These are phyloP conservation scores for Cygnus olor DNA, from an alignment of 2,797 vertebrate species.

Conservation along the genomic window DNA sequence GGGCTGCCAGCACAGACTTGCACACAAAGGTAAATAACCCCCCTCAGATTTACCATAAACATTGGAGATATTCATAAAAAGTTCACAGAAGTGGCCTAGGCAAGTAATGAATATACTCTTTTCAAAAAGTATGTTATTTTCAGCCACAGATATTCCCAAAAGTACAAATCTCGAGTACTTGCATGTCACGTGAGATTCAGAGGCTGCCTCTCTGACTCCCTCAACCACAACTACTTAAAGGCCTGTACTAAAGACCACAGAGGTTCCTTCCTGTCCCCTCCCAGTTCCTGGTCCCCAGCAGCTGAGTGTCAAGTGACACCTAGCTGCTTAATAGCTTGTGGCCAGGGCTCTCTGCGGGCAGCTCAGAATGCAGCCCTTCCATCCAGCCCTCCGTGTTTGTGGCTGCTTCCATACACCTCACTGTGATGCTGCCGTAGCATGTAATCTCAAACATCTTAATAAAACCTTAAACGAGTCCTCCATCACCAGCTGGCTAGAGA, in stretches of 20 bases:
- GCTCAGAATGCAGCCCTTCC: neutral
- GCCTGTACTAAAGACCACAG: neutral
- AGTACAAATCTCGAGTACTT: neutral
- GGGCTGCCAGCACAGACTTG: neutral
- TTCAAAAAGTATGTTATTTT: neutral
- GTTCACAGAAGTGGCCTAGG: neutral
- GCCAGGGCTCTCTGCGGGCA: neutral
- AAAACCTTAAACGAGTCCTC: neutral
- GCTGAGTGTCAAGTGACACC: neutral
- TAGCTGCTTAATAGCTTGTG: neutral
- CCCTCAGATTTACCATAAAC: neutral
- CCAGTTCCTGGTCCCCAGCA: neutral
- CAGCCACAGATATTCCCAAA: neutral
- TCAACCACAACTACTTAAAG: constrained; percentile 5
- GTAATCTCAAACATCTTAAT: constrained; percentile 10
- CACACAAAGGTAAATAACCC: neutral
- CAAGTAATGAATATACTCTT: neutral
- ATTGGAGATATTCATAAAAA: neutral
- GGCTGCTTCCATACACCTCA: neutral
- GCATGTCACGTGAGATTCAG: neutral
- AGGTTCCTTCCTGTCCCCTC: neutral
- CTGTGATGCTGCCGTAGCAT: neutral
- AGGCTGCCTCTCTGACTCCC: neutral
- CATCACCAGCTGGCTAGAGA: neutral
- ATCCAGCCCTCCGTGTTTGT: neutral